Evolutionary conservation across 2,113 vertebrate genomes (phyloP).

Genomic region (Myotis davidii): DNA sequence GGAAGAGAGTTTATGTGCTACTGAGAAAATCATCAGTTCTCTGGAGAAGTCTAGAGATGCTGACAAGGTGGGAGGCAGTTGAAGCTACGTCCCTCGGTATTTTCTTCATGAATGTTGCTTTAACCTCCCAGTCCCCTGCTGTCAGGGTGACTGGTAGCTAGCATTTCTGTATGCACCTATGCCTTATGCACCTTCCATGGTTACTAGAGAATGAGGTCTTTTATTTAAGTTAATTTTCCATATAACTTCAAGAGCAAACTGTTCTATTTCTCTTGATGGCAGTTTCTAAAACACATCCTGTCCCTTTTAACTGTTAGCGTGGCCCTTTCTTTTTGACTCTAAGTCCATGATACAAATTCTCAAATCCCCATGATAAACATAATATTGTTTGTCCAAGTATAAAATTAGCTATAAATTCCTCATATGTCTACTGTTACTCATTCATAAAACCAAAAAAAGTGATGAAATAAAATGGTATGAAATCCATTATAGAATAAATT

Average conservation of each 20-base stretch:
- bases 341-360: neutral
- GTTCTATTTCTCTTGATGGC: neutral
- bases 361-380: neutral
- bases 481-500: conserved; percentile 17
- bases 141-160: neutral
- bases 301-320: neutral
- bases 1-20: conserved; percentile 85
- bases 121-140: too few species aligned
- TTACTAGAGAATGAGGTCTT: neutral
- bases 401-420: neutral
- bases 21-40: conserved; percentile 83
- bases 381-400: neutral
- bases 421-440: neutral
- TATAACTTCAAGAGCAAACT: neutral
- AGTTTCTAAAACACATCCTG: neutral
- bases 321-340: neutral
- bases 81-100: neutral
- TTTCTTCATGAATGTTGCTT: neutral
- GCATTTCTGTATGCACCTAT: neutral
- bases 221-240: neutral
- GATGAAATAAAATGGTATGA: neutral
- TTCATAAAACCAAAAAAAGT: neutral
- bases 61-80: conserved; percentile 88
- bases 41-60: conserved; percentile 90
- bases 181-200: neutral